These are phyloP conservation scores for Druon quercuslanigerum DNA, from an alignment of 1,140 invertebrate genomes.

Conservation along the genomic window DNA sequence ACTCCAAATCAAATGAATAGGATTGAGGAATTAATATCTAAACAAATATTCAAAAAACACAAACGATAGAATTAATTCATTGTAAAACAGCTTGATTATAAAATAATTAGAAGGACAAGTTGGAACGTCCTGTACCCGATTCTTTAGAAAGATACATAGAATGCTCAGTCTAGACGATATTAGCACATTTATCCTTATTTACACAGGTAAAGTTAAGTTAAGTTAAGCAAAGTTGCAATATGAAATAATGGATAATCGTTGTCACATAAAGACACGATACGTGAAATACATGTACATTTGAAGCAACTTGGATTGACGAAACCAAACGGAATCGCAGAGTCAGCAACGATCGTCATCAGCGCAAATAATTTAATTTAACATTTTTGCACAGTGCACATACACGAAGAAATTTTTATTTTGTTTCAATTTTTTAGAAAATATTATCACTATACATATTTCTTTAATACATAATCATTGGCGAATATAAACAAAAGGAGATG, in stretches of 20 bases:
- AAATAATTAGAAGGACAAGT: constrained; percentile 21
- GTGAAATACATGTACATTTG: neutral
- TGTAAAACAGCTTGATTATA: constrained; percentile 35
- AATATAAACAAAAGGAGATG: no score
- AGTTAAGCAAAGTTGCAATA: constrained; percentile 17
- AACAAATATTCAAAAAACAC: constrained; percentile 29
- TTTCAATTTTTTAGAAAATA: no score
- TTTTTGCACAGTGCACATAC: neutral
- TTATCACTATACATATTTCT: no score
- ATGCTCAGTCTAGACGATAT: constrained; percentile 45
- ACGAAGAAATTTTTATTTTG: neutral
- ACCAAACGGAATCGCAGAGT: neutral
- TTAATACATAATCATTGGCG: no score
- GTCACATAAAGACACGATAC: no score
- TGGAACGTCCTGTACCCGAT: constrained; percentile 40
- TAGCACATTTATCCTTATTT: constrained; percentile 45
- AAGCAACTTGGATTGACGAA: constrained; percentile 16
- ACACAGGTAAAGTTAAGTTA: constrained; percentile 40
- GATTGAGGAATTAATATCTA: no score
- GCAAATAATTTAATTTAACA: constrained; percentile 25
- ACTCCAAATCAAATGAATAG: no score
- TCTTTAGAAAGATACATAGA: constrained; percentile 38
- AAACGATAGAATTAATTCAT: constrained; percentile 35
- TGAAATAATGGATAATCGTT: constrained; percentile 14
- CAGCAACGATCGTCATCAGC: constrained; percentile 8